Base-by-base conservation (phyloP, 2,797 vertebrate genomes). In the Lagorchestes hirsutus region DNA sequence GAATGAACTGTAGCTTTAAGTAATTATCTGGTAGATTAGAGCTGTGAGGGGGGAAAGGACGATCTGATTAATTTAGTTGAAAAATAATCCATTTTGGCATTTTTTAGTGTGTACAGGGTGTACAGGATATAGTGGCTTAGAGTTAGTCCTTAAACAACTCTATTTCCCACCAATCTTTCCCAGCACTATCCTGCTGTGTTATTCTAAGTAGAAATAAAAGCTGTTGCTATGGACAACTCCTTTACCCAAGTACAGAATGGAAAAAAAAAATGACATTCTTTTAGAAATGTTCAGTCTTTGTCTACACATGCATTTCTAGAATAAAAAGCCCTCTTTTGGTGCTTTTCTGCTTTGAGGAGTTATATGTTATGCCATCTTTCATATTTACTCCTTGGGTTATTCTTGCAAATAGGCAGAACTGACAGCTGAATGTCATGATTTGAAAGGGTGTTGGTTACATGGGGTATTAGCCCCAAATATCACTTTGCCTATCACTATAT, bases 201-300 rank as follows among this genome's bases (percentile, higher is more conserved):
- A 87, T 87, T 87, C 74, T 87, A 87, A 87, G 40, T 87, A 87
- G 40, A 24, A 50, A 87, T 87, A 46, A 87, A 87, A 87, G 74
- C 74, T 87, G 74, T 87, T 87, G 74, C 74, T 87, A 87, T 87
- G 74, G 74, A 87, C 74, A 87, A 87, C 74, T 87, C 74, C 18
- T 46, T 87, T 46, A 87, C 40, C 74, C 40, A 87, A 87, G 22
- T 27, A 46, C 74, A 87, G 22, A 87, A 87, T 27, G 74, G 40
- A 46, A 46, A 40, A 46, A 46, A 87, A 82, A 46, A 87, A 87
- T 87, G 74, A 87, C 74, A 46, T 87, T 87, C 74, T 87, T 46
- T 87, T 87, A 87, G 40, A 87, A 46, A 74, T 40, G n/a, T 40
- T 74, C 16, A 87, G 74, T 87, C 74, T 87, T 87, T 87, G 40